phyloP scores from a whole-genome alignment of 2,797 vertebrate species.

The Lacerta agilis region DNA sequence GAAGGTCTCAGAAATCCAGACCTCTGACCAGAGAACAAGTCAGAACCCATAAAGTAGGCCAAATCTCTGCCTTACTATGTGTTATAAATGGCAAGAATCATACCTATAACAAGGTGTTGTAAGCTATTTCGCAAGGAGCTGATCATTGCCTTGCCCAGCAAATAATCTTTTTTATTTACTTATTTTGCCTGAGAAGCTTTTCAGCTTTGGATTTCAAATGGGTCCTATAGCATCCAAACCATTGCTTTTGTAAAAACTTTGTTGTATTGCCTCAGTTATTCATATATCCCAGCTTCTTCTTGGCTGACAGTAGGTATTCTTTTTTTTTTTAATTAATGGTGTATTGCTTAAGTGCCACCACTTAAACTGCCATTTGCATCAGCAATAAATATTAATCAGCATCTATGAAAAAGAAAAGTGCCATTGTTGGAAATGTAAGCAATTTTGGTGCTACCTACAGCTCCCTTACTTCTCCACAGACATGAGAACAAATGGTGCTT shows the following conservation, averaged over 20 bases:
- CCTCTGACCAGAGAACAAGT: no score
- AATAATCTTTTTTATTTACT: neutral
- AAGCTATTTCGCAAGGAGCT: neutral
- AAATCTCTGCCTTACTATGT: rapidly evolving
- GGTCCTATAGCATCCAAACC: no score
- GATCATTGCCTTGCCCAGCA: neutral
- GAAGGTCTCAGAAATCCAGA: neutral
- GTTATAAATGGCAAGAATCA: neutral
- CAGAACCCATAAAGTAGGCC: rapidly evolving
- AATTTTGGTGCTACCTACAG: conserved; percentile 44
- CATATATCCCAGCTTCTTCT: conserved; percentile 18
- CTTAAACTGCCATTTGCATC: conserved; percentile 54
- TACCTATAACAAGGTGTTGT: neutral
- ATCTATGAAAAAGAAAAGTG: conserved; percentile 52
- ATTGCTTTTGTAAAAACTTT: neutral
- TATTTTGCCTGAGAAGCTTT: neutral
- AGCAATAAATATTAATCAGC: conserved; percentile 54
- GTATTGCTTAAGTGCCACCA: conserved; percentile 25
- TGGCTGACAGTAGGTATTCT: conserved; percentile 39
- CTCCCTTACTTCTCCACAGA: conserved; percentile 51
- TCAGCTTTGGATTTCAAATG: neutral
- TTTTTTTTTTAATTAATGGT: conserved; percentile 34
- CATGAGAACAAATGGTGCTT: conserved; percentile 49
- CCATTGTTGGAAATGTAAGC: conserved; percentile 59
- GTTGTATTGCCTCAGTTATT: neutral